Percentiles rank a stretch among this genome's conserved stretches.
Conservation (phyloP, 2,797 vertebrate species). For the Anisognathus igniventris region DNA sequence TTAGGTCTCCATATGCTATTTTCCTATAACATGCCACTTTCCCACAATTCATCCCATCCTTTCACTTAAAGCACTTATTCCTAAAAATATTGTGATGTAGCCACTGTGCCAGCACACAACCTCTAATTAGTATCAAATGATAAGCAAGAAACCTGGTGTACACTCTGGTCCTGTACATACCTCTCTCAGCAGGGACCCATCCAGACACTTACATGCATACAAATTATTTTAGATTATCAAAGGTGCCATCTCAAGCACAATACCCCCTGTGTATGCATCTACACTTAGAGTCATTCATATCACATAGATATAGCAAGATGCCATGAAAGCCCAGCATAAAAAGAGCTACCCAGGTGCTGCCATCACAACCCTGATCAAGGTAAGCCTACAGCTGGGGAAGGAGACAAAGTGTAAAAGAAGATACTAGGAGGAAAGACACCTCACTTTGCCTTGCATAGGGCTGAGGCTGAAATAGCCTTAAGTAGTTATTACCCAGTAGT, state of each 20-base stretch:
- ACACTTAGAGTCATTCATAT: background rate
- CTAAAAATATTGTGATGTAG: background rate
- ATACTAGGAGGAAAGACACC: background rate
- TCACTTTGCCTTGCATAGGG: background rate
- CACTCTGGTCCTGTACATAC: background rate
- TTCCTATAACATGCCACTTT: background rate
- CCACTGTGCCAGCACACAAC: background rate
- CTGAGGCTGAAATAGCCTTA: background rate
- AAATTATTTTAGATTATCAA: background rate
- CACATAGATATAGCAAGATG: background rate
- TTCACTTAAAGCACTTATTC: background rate
- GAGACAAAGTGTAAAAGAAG: background rate
- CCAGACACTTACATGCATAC: background rate
- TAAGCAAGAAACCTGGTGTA: background rate
- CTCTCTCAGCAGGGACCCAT: background rate
- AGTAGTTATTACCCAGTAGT: slow-evolving; percentile 3
- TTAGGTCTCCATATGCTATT: background rate
- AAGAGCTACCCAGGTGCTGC: background rate
- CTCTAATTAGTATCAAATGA: background rate
- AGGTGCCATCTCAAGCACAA: background rate
- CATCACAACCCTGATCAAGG: background rate
- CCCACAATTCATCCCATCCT: background rate
- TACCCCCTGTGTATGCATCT: background rate
- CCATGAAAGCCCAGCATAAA: background rate
- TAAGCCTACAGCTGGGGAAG: background rate